Evolutionary conservation across 2,888 invertebrate species (phyloP), one percentile per base, ranked within the genome.

Genomic region (Archaeoteleia sp.): DNA sequence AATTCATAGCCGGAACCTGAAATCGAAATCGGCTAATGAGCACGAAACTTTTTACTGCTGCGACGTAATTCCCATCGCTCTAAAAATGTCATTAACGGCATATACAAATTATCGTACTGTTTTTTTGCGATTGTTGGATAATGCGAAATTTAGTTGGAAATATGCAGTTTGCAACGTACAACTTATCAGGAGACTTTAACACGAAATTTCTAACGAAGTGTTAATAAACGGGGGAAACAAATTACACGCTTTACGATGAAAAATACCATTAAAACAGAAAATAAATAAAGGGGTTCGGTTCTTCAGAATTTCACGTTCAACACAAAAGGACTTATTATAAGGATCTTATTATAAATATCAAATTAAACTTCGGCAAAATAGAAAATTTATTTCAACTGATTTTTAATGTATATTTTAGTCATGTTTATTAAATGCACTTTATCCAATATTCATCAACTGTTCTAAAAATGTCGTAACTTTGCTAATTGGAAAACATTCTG

Each of bases 11-110:
- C 43, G 23, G 45, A 45, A 35, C 35, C 29, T 12, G 29, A 51
- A 51, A 30, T 51, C 39, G 30, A n/a, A 48, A 48, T 34, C 9
- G 23, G 37, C 25, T 45, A 37, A 60, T 30, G 49, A 30, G 27
- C 32, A 42, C 2, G 17, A 8, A 58, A 60, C 58, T 58, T 60
- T 49, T 60, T 60, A 49, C 14, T 43, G 32, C 35, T 10, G 34
- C 12, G 17, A 42, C 42, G 43, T 35, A 49, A 60, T 49, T 60
- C 40, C 35, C 45, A 5, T 60, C 15, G 8, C 3, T 27, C 29
- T 25, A 48, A 40, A 7, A 13, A 20, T 17, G 42, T 43, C 48
- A 58, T 49, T 49, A 58, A 49, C 49, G 29, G 43, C 27, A 10
- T 20, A 43, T 58, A 42, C 48, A 49, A 48, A 49, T 49, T 43